Evolutionary conservation across 1,140 invertebrate species (phyloP), one percentile per base, ranked within the genome.

Genomic region (Euglossa dilemma): DNA sequence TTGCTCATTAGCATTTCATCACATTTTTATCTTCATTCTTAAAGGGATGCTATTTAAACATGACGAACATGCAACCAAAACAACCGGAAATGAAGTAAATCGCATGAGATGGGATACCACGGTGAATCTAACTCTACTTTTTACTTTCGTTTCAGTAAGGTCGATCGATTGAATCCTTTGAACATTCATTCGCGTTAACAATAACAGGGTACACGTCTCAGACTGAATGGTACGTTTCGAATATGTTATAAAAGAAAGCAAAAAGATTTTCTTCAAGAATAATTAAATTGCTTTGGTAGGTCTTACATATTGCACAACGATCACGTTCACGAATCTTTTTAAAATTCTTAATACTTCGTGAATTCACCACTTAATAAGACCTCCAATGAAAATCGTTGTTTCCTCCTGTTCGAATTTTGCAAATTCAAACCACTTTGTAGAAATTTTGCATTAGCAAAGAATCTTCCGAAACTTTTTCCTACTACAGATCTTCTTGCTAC

Each of bases 221-320:
- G 47, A 80, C 57, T 25, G 12, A n/a, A 72, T 4, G 66, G 85
- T 87, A 84, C 12, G 81, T 73, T 36, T 61, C 12, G 14, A 56
- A 59, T n/a, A 28, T 28, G 18, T 54, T 20, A 6, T 45, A 45
- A 6, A 11, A 36, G 56, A 6, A 12, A 9, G 2, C 18, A 50
- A n/a, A 28, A 71, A 25, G 69, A 70, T 12, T 47, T 52, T 25
- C 25, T 2, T 20, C 16, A 69, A 20, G 25, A 47, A 54, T 75
- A 43, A 80, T 70, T 6, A 12, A 47, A 63, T 57, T 73, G 11
- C 69, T 36, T 61, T 9, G 43, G 50, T 36, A 88, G 87, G 64
- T 87, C 47, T 74, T 54, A 54, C 25, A 47, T 61, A 84, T 77
- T 67, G 82, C 85, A 77, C 85, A 87, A 77, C 69, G 57, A 80